Conservation (phyloP, 2,797 vertebrate species). For the Hydrophis major region DNA sequence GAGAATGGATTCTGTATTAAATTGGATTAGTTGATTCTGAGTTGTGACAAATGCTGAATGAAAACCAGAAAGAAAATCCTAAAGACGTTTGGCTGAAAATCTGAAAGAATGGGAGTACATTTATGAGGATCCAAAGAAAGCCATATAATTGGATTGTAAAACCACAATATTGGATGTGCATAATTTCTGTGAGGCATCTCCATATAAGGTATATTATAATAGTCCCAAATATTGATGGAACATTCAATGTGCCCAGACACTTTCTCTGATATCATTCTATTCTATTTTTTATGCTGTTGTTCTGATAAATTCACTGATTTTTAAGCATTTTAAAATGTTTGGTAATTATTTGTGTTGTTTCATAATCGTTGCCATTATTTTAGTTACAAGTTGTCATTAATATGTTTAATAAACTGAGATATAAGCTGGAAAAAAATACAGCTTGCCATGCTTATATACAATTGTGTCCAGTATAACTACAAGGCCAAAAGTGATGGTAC, state of each 20-base stretch:
- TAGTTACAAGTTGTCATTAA: neutral
- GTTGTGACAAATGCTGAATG: neutral
- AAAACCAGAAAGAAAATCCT: neutral
- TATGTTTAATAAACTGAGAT: neutral
- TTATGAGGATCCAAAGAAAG: neutral
- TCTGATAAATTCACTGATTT: neutral
- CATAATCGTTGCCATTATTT: neutral
- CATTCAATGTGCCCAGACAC: neutral
- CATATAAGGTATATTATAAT: neutral
- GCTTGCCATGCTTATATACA: neutral
- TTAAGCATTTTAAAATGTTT: neutral
- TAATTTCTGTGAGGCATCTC: neutral
- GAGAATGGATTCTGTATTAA: neutral
- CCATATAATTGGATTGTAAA: neutral
- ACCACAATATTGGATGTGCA: neutral
- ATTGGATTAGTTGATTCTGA: neutral
- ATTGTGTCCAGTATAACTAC: neutral
- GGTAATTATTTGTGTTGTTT: neutral
- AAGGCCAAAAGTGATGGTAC: conserved; percentile 10
- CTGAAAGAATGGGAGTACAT: neutral
- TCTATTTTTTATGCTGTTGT: neutral
- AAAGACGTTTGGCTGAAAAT: neutral
- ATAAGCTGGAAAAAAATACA: neutral
- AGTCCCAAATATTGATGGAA: neutral
- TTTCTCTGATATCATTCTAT: neutral